These are phyloP conservation scores for Ptilodon capucinus DNA, from an alignment of 2,888 invertebrate genomes.

Conservation along the genomic window DNA sequence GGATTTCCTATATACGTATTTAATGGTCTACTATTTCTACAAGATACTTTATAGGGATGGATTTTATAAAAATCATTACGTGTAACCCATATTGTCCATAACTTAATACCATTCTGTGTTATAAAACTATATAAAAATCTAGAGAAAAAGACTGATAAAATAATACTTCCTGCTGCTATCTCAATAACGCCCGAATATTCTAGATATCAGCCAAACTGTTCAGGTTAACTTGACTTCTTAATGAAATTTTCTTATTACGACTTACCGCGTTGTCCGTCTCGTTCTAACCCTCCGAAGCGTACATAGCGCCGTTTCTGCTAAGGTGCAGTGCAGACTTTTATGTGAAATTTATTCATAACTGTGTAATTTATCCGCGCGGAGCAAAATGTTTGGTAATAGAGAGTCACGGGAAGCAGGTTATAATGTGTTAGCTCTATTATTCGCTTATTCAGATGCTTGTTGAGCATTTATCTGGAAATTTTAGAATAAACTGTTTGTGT, in stretches of 20 bases:
- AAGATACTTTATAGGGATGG: too few relatives aligned
- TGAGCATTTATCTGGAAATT: conserved; percentile 55
- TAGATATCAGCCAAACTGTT: conserved; percentile 74
- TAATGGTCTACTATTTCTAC: too few relatives aligned
- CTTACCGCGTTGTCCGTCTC: conserved; percentile 49
- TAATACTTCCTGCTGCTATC: conserved; percentile 60
- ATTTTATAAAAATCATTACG: too few relatives aligned
- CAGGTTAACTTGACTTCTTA: conserved; percentile 76
- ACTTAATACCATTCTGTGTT: conserved; percentile 22
- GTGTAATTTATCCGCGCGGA: conserved; percentile 79
- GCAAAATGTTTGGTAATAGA: conserved; percentile 73
- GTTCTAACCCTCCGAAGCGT: conserved; percentile 29
- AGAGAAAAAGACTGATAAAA: conserved; percentile 63
- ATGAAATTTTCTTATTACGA: conserved; percentile 82
- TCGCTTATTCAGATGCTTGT: conserved; percentile 62
- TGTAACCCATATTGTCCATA: too few relatives aligned
- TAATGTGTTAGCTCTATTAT: conserved; percentile 70
- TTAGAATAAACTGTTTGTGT: conserved; percentile 26
- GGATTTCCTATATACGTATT: too few relatives aligned
- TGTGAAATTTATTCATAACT: conserved; percentile 84
- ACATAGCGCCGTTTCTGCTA: conserved; percentile 60
- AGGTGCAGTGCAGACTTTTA: conserved; percentile 81
- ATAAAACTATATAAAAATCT: conserved; percentile 64
- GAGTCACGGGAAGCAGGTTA: conserved; percentile 29
- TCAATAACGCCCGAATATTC: conserved; percentile 76